Base-by-base conservation (phyloP, 2,888 invertebrate species). In the Autographa gamma region DNA sequence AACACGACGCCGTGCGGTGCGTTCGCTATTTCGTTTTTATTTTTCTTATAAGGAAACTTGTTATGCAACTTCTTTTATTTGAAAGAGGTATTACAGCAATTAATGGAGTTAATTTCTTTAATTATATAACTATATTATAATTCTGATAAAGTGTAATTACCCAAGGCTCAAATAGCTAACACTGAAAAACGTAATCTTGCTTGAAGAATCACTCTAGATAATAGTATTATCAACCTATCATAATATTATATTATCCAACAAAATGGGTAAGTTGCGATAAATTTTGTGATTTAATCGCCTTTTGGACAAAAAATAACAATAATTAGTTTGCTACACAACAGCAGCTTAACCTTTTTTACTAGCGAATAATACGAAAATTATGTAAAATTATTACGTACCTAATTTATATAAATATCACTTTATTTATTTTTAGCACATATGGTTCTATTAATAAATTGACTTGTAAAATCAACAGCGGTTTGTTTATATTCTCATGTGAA, bases 1-100 rank as follows among this genome's bases (percentile, higher is more conserved):
- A 93, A 89, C 92, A 89, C 89, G 91, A 90, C 90, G 92, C 91
- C 91, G 88, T 89, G 90, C 88, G 85, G 88, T 90, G 90, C 89
- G 90, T 90, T 92, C 88, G 88, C 86, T 91, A 90, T 91, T 90
- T 89, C 86, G 80, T 90, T 90, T 92, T 89, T 88, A 87, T 87
- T 91, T 91, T 91, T 89, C 86, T 85, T 86, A 80, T 83, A 91
- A 88, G 89, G 89, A 86, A 92, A 91, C 91, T 91, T 79, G 91
- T 92, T 92, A 92, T 90, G 91, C 92, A 93, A 92, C 91, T 91
- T 91, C 85, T 90, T 88, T 83, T 74, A 54, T 77, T 80, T 76
- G 56, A 79, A 76, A 76, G 80, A 79, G 63, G 71, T 74, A 84
- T 82, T 74, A 79, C 74, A 38, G 61, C 70, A 77, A 79, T 82